These are phyloP conservation scores for Bos javanicus DNA, from an alignment of 2,113 vertebrate species.

Conservation along the genomic window DNA sequence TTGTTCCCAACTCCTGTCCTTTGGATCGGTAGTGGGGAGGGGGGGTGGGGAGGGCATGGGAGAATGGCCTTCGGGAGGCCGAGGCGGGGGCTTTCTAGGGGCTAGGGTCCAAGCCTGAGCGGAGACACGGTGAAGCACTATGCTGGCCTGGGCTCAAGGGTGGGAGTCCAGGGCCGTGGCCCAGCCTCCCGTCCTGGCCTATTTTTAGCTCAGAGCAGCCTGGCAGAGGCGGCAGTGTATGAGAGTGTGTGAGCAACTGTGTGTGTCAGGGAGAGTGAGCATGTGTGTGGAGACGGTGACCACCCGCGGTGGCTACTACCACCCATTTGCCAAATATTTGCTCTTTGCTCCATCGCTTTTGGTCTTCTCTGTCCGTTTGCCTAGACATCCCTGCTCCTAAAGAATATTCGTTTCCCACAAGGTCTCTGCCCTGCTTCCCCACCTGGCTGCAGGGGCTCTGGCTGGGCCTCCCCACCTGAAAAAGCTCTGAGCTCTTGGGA, in stretches of 20 bases:
- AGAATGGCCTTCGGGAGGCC: background rate
- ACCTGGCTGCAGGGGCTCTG: background rate
- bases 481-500: background rate
- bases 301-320: slow-evolving; percentile 11
- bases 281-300: slow-evolving; percentile 31
- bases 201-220: slow-evolving; percentile 73
- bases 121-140: background rate
- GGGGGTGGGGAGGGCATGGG: background rate
- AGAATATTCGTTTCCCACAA: background rate
- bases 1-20: slow-evolving; percentile 50
- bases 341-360: background rate
- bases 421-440: background rate
- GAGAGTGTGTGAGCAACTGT: slow-evolving; percentile 55
- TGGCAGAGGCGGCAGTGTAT: slow-evolving; percentile 52
- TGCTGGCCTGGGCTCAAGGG: background rate
- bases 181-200: slow-evolving; percentile 67
- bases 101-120: background rate
- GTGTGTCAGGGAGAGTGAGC: slow-evolving; percentile 38
- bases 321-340: slow-evolving; percentile 6
- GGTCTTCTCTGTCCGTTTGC: background rate
- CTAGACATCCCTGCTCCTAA: background rate
- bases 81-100: background rate
- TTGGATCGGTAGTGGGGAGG: background rate
- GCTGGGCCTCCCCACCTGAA: background rate
- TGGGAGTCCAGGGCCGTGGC: slow-evolving; percentile 64